Conservation (phyloP, 2,888 invertebrate species). For the Drosophila fungiperda region DNA sequence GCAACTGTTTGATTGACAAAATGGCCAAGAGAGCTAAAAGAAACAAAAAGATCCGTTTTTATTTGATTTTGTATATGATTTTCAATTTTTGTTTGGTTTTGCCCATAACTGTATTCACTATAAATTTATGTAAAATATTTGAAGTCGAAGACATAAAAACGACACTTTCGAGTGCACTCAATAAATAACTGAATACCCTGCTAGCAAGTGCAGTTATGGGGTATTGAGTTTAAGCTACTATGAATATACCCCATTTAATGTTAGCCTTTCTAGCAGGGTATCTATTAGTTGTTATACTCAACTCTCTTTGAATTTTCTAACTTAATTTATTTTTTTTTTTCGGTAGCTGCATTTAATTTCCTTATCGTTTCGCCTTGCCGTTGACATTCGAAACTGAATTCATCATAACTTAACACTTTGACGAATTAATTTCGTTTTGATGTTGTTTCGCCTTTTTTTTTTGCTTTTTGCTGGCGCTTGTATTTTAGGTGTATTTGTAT, state of each 20-base stretch:
- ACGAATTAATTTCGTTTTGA: conserved; percentile 58
- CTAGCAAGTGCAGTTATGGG: accelerated
- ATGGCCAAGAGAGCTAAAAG: conserved; percentile 37
- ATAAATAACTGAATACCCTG: conserved; percentile 15
- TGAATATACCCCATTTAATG: neutral
- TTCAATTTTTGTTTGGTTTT: conserved; percentile 25
- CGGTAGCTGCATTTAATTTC: conserved; percentile 30
- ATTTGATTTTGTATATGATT: conserved; percentile 25
- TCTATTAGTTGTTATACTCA: neutral
- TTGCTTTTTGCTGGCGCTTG: neutral
- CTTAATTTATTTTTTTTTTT: conserved; percentile 16
- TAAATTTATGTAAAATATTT: conserved; percentile 47
- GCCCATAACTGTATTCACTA: conserved; percentile 60
- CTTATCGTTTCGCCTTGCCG: conserved; percentile 5
- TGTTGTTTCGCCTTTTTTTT: conserved; percentile 34
- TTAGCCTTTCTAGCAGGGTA: conserved; percentile 13
- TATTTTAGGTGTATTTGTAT: conserved; percentile 2
- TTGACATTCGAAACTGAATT: conserved; percentile 45
- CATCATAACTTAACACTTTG: conserved; percentile 62
- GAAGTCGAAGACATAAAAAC: conserved; percentile 25
- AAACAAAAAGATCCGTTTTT: conserved; percentile 17
- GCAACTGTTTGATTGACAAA: conserved; percentile 56
- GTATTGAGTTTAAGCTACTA: neutral
- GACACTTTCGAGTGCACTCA: conserved; percentile 36
- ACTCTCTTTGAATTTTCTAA: conserved; percentile 1